These are phyloP conservation scores for Nomia melanderi DNA, from an alignment of 1,140 invertebrate species.

Conservation along the genomic window DNA sequence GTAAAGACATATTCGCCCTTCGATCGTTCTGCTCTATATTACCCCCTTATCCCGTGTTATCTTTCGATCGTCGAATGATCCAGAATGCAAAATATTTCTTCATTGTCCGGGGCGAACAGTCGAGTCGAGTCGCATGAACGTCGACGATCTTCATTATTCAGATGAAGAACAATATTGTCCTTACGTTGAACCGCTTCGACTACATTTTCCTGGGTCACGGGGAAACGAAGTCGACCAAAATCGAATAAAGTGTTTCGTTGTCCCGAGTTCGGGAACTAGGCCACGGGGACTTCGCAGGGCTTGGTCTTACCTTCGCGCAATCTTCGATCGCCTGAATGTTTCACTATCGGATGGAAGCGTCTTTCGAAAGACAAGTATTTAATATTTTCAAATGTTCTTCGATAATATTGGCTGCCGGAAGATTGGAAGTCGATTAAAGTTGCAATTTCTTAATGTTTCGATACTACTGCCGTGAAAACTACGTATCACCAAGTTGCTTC, in stretches of 20 bases:
- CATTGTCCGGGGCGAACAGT: too few species aligned
- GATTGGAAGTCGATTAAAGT: too few species aligned
- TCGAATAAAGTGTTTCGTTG: slow-evolving; percentile 43
- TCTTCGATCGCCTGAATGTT: neutral
- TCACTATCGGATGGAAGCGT: neutral
- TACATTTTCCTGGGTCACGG: slow-evolving; percentile 6
- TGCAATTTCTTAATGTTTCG: too few species aligned
- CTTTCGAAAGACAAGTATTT: neutral
- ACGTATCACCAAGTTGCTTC: too few species aligned
- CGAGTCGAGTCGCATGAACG: neutral
- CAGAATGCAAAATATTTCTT: too few species aligned
- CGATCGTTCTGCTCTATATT: neutral
- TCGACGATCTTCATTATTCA: slow-evolving; percentile 17
- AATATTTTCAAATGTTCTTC: neutral
- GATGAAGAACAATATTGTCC: slow-evolving; percentile 20
- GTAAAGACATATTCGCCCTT: neutral
- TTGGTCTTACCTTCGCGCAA: slow-evolving; percentile 25
- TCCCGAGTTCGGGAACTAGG: slow-evolving; percentile 39
- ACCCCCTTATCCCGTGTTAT: too few species aligned
- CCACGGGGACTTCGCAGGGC: slow-evolving; percentile 31
- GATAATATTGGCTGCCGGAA: too few species aligned
- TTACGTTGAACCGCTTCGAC: slow-evolving; percentile 3
- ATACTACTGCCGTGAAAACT: too few species aligned
- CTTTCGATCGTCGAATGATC: too few species aligned
- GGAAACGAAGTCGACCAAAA: slow-evolving; percentile 27